Evolutionary conservation across 2,113 vertebrate genomes (phyloP).

Genomic region (Spermophilus dauricus): DNA sequence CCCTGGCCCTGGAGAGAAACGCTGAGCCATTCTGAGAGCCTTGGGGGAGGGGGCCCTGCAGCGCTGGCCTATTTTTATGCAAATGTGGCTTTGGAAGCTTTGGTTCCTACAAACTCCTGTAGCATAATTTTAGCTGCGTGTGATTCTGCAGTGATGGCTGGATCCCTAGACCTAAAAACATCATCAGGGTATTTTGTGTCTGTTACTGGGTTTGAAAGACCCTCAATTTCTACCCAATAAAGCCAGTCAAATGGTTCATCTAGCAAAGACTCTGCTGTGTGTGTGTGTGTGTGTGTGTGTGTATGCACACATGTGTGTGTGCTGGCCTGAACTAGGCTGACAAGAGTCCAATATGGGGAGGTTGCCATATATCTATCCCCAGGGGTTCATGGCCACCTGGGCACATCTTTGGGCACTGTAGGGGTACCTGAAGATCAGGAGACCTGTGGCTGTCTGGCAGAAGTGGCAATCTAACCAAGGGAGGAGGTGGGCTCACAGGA

Average conservation of each 20-base stretch:
- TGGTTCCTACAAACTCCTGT: slow-evolving; percentile 39
- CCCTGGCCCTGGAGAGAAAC: rapidly evolving
- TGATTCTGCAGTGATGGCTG: slow-evolving; percentile 79
- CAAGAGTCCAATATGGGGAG: rapidly evolving
- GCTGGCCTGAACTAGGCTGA: not conserved
- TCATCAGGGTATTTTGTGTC: slow-evolving; percentile 86
- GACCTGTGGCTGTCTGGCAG: not conserved
- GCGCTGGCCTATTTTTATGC: not conserved
- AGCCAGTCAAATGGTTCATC: slow-evolving; percentile 80
- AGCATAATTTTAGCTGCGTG: slow-evolving; percentile 64
- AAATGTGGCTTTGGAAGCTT: slow-evolving; percentile 60
- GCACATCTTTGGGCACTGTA: not conserved
- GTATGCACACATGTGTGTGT: not conserved
- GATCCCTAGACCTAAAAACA: slow-evolving; percentile 83
- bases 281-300: not conserved
- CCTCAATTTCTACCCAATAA: slow-evolving; percentile 85
- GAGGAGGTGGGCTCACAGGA: not conserved
- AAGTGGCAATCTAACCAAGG: not conserved
- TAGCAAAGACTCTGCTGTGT: slow-evolving; percentile 34
- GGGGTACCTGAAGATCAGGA: not conserved
- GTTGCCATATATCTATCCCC: no score
- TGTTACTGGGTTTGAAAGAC: slow-evolving; percentile 85
- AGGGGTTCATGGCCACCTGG: not conserved
- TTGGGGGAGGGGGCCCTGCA: not conserved
- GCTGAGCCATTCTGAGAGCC: not conserved